Evolutionary conservation across 1,140 invertebrate genomes (phyloP).

Genomic region (Saccostrea echinata): DNA sequence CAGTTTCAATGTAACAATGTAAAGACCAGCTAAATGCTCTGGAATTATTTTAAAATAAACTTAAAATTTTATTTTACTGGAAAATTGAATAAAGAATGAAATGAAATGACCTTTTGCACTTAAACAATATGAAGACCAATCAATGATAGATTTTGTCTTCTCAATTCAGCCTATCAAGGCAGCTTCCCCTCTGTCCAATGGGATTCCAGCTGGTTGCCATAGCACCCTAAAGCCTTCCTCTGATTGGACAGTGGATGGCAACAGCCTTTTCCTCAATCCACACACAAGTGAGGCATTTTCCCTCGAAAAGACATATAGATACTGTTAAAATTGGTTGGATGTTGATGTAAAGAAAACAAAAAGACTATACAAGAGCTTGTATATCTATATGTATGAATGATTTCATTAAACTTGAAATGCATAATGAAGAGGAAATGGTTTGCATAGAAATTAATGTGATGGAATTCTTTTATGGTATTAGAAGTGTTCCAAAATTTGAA

Average conservation of each 20-base stretch:
- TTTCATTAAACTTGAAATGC: too few relatives aligned
- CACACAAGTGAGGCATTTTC: slow-evolving; percentile 50
- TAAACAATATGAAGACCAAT: neutral
- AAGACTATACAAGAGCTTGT: too few relatives aligned
- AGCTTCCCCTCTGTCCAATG: slow-evolving; percentile 42
- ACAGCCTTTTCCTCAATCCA: slow-evolving; percentile 26
- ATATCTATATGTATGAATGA: too few relatives aligned
- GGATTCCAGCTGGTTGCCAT: slow-evolving; percentile 43
- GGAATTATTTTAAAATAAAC: too few relatives aligned
- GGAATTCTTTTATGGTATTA: too few relatives aligned
- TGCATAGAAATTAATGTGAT: too few relatives aligned
- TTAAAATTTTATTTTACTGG: too few relatives aligned
- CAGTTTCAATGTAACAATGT: too few relatives aligned
- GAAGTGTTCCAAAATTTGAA: too few relatives aligned
- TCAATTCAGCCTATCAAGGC: slow-evolving; percentile 48
- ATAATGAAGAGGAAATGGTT: too few relatives aligned
- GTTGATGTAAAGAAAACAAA: neutral
- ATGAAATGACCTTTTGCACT: slow-evolving; percentile 4
- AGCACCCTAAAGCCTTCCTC: slow-evolving; percentile 28
- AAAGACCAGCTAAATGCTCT: too few relatives aligned
- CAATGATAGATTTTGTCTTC: slow-evolving; percentile 44
- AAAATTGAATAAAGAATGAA: too few relatives aligned
- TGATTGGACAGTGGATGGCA: slow-evolving; percentile 46
- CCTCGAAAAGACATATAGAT: neutral
- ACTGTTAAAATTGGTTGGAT: slow-evolving; percentile 13